A percentile compares a stretch with the other conserved stretches of the same genome.
These are phyloP conservation scores for Austrofundulus limnaeus DNA, from an alignment of 2,113 vertebrate genomes.

Conservation along the genomic window DNA sequence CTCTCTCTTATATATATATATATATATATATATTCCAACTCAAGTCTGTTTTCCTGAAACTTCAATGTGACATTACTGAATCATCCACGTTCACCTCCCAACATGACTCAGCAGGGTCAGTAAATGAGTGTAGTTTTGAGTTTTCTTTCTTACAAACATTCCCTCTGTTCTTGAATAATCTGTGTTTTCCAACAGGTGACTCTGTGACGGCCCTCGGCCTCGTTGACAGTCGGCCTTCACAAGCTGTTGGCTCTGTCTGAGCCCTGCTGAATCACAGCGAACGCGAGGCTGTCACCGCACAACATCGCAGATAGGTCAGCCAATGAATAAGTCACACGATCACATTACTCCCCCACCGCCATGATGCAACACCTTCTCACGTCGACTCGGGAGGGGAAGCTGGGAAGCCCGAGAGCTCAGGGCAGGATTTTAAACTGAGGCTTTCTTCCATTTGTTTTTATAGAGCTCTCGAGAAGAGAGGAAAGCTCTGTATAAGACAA, in stretches of 20 bases:
- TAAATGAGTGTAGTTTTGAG: not conserved
- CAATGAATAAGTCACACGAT: conserved; percentile 13
- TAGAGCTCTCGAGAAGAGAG: not conserved
- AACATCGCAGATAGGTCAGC: conserved; percentile 14
- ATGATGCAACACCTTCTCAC: conserved; percentile 31
- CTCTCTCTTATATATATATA: too few relatives aligned
- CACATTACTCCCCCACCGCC: conserved; percentile 1
- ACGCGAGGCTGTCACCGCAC: not conserved
- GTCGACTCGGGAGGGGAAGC: conserved; percentile 31
- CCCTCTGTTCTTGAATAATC: not conserved
- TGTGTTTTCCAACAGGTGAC: not conserved
- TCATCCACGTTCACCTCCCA: not conserved
- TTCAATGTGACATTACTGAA: not conserved
- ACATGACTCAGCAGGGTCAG: too few relatives aligned
- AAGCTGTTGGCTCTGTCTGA: not conserved
- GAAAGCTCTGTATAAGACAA: not conserved
- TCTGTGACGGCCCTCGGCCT: not conserved
- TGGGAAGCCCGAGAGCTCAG: conserved; percentile 32
- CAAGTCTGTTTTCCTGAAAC: not conserved
- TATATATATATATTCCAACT: too few relatives aligned
- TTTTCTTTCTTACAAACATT: too few relatives aligned
- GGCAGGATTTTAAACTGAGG: conserved; percentile 28
- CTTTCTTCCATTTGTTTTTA: not conserved
- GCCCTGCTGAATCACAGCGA: conserved; percentile 13
- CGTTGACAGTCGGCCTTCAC: not conserved